Percentiles rank a stretch among this genome's conserved stretches.
Conservation (phyloP, 1,140 invertebrate genomes). For the Manduca sexta region DNA sequence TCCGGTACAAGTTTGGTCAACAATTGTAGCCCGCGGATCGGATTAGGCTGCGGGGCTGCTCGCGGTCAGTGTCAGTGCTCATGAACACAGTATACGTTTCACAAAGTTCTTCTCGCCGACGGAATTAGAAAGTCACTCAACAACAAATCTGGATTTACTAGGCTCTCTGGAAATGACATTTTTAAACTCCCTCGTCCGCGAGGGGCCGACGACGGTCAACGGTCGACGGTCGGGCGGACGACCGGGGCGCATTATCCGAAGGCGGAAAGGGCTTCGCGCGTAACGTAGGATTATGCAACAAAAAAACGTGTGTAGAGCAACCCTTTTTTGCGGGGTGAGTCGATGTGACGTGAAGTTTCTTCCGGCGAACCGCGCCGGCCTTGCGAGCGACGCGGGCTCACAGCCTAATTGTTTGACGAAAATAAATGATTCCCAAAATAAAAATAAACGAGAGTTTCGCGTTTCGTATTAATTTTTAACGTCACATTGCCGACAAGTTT, state of each 20-base stretch:
- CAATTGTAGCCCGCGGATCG: conserved; percentile 49
- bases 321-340: conserved; percentile 43
- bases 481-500: conserved; percentile 36
- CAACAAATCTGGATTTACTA: conserved; percentile 67
- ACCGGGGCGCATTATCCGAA: conserved; percentile 41
- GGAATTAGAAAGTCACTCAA: conserved; percentile 69
- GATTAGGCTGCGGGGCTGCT: conserved; percentile 50
- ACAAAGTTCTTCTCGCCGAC: conserved; percentile 54
- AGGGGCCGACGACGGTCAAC: conserved; percentile 18
- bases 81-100: conserved; percentile 66
- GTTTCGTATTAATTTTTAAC: conserved; percentile 58
- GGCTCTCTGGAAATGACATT: conserved; percentile 58
- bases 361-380: conserved; percentile 30
- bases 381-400: conserved; percentile 34
- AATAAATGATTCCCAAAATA: conserved; percentile 68
- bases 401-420: conserved; percentile 64
- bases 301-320: conserved; percentile 49
- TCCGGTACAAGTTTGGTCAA: conserved; percentile 49
- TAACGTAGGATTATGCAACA: conserved; percentile 56
- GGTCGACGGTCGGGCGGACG: conserved; percentile 34
- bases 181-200: conserved; percentile 38
- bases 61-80: conserved; percentile 56
- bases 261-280: conserved; percentile 31
- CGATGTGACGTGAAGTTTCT: conserved; percentile 54
- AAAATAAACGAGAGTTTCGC: conserved; percentile 60